These are phyloP conservation scores for Frankliniella intonsa DNA, from an alignment of 2,888 invertebrate genomes.

Conservation along the genomic window DNA sequence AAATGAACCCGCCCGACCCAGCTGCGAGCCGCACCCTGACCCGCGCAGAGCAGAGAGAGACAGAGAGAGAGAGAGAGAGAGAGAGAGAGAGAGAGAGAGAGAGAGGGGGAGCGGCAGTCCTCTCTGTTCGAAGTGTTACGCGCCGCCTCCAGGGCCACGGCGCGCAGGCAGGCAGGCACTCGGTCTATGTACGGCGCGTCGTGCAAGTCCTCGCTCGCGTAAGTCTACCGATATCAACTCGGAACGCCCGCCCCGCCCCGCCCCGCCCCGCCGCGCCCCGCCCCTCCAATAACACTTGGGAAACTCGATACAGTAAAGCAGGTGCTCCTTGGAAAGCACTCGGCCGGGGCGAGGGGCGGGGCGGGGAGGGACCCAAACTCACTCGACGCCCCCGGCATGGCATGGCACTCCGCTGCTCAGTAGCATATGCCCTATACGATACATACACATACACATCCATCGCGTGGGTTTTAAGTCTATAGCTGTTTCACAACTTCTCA, in stretches of 20 bases:
- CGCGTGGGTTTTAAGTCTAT: no score
- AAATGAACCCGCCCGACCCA: slow-evolving; percentile 7
- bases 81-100: no score
- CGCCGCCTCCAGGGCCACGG: not conserved
- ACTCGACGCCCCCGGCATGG: no score
- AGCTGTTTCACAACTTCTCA: no score
- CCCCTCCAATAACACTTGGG: slow-evolving; percentile 13
- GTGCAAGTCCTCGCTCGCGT: not conserved
- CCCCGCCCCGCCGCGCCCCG: not conserved
- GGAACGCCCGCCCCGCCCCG: not conserved
- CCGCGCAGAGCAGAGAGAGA: not conserved
- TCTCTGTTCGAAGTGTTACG: no score
- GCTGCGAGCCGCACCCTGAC: no score
- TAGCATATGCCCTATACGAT: not conserved
- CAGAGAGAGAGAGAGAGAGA: not conserved
- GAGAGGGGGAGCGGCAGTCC: no score
- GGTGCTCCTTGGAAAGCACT: not conserved
- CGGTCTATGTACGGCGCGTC: not conserved
- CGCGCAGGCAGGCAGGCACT: not conserved
- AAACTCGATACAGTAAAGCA: slow-evolving; percentile 13
- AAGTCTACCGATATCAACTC: not conserved
- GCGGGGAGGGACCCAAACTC: no score
- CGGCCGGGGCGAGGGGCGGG: no score
- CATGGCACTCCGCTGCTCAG: no score
- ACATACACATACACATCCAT: no score